Percentiles rank a stretch among this genome's conserved stretches.
Conservation (phyloP, 2,113 vertebrate species). For the Charina bottae region DNA sequence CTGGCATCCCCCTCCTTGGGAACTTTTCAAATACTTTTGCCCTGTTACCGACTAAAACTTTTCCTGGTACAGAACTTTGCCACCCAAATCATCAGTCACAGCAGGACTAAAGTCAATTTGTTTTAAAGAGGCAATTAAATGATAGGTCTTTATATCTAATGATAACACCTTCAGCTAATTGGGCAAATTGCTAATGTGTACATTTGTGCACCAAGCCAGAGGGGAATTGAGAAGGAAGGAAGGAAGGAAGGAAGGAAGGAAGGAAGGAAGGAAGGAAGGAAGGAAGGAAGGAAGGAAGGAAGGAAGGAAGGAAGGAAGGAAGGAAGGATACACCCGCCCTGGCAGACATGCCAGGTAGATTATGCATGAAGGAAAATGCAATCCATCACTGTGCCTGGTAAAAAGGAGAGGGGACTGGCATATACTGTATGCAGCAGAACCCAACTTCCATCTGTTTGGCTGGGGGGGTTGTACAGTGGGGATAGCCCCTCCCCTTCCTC, state of each 20-base stretch:
- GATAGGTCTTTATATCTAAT: conserved; percentile 35
- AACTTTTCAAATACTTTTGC: conserved; percentile 54
- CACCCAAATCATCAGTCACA: neutral
- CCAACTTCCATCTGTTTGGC: too few species aligned
- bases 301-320: neutral
- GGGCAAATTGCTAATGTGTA: conserved; percentile 29
- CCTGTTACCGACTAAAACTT: conserved; percentile 29
- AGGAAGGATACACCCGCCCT: neutral
- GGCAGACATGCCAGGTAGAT: conserved; percentile 48
- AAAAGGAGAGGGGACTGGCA: too few species aligned
- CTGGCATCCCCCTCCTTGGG: neutral
- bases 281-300: neutral
- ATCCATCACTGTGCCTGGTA: neutral
- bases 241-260: too few species aligned
- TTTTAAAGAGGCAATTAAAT: conserved; percentile 43
- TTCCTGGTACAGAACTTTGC: conserved; percentile 25
- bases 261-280: neutral
- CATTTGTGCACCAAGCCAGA: conserved; percentile 10
- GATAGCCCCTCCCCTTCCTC: neutral
- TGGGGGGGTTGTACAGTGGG: neutral
- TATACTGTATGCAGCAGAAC: too few species aligned
- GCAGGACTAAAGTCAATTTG: neutral
- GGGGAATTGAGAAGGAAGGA: conserved; percentile 20
- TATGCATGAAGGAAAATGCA: neutral
- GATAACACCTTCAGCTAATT: conserved; percentile 18